These are phyloP conservation scores for Chironomus riparius DNA, from an alignment of 2,888 invertebrate genomes.

Conservation along the genomic window DNA sequence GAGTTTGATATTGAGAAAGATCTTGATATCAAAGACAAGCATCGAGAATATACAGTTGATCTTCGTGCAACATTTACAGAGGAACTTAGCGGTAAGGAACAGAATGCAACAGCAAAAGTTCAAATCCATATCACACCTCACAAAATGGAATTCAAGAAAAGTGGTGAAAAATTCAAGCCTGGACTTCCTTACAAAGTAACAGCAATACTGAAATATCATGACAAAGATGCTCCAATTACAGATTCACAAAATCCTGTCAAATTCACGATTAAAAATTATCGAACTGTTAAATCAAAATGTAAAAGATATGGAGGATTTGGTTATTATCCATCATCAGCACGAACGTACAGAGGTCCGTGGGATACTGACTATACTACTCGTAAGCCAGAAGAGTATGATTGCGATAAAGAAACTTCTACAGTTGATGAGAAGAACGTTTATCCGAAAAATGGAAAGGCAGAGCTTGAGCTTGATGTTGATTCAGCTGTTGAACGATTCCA, in stretches of 20 bases:
- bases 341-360: too few relatives aligned
- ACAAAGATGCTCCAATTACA: constrained; percentile 52
- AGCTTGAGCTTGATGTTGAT: not conserved
- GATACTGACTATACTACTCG: too few relatives aligned
- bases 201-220: constrained; percentile 60
- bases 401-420: too few relatives aligned
- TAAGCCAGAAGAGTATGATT: too few relatives aligned
- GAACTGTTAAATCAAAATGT: not conserved
- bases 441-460: not conserved
- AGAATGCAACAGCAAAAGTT: constrained; percentile 65
- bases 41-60: constrained; percentile 59
- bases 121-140: constrained; percentile 69
- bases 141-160: constrained; percentile 65
- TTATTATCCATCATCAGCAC: too few relatives aligned
- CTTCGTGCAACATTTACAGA: constrained; percentile 87
- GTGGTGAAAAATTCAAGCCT: constrained; percentile 82
- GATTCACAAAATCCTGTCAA: constrained; percentile 50
- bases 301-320: not conserved
- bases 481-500: not conserved
- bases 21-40: constrained; percentile 66
- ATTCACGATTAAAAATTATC: constrained; percentile 34
- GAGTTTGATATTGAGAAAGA: constrained; percentile 69
- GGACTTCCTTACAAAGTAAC: constrained; percentile 74
- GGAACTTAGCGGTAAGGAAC: constrained; percentile 74
- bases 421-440: too few relatives aligned